Evolutionary conservation across 64 coral and sea anemone species (phyloP), one percentile per base, ranked within the genome.

Genomic region (Cladopsammia gracilis): DNA sequence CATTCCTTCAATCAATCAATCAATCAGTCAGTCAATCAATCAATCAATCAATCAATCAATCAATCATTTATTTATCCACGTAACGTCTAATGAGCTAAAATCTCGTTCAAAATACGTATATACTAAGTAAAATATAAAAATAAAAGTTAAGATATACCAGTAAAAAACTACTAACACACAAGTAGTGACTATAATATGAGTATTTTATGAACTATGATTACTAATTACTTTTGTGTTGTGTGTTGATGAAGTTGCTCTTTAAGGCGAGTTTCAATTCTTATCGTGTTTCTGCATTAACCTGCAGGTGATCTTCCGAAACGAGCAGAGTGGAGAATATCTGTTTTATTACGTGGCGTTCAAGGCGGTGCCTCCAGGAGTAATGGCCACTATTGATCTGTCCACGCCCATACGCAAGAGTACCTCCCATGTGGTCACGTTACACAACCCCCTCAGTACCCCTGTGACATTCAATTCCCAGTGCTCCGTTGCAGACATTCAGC

Each of bases 321-420:
- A 98, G 58, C 73, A 90, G 44, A 87, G 86, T 62, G 79, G 89
- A 43, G 94, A 98, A 88, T 98, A 90, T 67, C 65, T 98, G 16
- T 98, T 95, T 62, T 98, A 98, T 71, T 98, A 98, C 82, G 93
- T 98, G 85, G 93, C 90, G 57, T 98, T 98, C 86, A 98, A 98
- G 61, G 96, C 96, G 4, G 93, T 94, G 5, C 52, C 96, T 25
- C 93, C 96, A 24, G 96, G 96, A 20, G 89, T 98, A 22, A 98
- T 98, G 91, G 86, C 93, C 0, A 77, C 89, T 20, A 98, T 98
- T 42, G 96, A 98, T 25, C 67, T 98, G 10, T 90, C 93, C 11
- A 98, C 96, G 57, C 96, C 96, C 52, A 94, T 98, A 62, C 76
- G 96, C 43, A 93, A 98, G 54, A 95, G 93, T 53, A 87, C 97